Percentiles rank a stretch among this genome's conserved stretches.
These are phyloP conservation scores for Gisinianus flammeolus DNA, from an alignment of 2,888 invertebrate species.

Conservation along the genomic window DNA sequence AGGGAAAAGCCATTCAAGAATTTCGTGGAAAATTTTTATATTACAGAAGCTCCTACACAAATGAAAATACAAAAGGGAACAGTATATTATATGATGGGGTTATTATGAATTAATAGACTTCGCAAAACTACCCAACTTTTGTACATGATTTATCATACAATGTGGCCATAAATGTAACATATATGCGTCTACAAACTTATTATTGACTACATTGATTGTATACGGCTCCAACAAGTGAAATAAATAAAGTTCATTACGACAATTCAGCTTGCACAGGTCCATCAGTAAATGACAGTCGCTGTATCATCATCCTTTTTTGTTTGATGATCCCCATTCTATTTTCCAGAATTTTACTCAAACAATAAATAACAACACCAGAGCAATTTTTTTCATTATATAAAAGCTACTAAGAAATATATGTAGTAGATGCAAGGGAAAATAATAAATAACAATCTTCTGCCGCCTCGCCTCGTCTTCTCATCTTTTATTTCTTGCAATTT, in stretches of 20 bases:
- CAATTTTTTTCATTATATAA: background rate
- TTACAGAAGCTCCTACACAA: background rate
- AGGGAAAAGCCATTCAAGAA: background rate
- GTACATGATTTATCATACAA: background rate
- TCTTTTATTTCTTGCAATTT: too few relatives aligned
- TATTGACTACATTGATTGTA: background rate
- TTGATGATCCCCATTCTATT: background rate
- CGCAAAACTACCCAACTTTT: background rate
- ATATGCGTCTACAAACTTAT: too few relatives aligned
- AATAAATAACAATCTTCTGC: too few relatives aligned
- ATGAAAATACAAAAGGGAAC: background rate
- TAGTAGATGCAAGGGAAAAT: too few relatives aligned
- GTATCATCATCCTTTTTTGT: background rate
- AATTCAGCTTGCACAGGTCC: background rate
- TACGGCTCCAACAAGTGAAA: background rate
- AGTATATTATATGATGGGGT: background rate
- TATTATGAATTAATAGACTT: background rate
- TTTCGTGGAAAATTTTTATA: background rate
- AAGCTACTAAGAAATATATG: too few relatives aligned
- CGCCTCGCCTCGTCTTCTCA: too few relatives aligned
- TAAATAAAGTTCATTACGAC: too few relatives aligned
- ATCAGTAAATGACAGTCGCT: background rate
- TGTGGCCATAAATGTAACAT: background rate
- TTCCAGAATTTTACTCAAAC: background rate
- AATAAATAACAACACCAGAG: background rate